Evolutionary conservation across 2,797 vertebrate genomes (phyloP).

Genomic region (Chrysolophus pictus): DNA sequence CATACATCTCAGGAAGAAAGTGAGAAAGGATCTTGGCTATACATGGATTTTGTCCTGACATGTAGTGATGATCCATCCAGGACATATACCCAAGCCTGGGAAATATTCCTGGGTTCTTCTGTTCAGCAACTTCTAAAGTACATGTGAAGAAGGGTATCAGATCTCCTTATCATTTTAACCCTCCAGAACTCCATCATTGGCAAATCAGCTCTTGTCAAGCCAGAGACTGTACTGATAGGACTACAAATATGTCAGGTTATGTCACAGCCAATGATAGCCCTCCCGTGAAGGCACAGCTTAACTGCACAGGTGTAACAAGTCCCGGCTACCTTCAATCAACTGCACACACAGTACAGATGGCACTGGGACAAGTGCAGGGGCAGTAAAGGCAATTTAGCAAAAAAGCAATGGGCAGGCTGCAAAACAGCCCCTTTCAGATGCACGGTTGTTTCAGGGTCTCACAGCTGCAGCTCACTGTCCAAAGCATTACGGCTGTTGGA

Average conservation of each 20-base stretch:
- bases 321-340: rapidly evolving
- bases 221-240: background rate
- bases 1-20: too few relatives aligned
- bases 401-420: background rate
- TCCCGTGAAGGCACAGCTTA: background rate
- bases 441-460: rapidly evolving
- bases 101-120: background rate
- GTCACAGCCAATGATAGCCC: background rate
- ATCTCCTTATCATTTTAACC: background rate
- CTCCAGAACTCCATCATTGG: background rate
- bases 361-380: background rate
- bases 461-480: background rate
- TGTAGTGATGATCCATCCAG: too few relatives aligned
- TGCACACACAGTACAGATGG: background rate
- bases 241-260: background rate
- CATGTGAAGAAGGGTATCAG: background rate
- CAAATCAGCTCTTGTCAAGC: background rate
- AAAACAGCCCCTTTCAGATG: background rate
- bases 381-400: background rate
- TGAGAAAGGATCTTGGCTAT: too few relatives aligned
- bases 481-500: background rate
- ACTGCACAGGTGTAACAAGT: background rate
- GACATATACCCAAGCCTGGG: too few relatives aligned
- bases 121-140: background rate
- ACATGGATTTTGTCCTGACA: too few relatives aligned